Base-by-base conservation (phyloP, 2,888 invertebrate species). In the Nemotelus nigrinus region DNA sequence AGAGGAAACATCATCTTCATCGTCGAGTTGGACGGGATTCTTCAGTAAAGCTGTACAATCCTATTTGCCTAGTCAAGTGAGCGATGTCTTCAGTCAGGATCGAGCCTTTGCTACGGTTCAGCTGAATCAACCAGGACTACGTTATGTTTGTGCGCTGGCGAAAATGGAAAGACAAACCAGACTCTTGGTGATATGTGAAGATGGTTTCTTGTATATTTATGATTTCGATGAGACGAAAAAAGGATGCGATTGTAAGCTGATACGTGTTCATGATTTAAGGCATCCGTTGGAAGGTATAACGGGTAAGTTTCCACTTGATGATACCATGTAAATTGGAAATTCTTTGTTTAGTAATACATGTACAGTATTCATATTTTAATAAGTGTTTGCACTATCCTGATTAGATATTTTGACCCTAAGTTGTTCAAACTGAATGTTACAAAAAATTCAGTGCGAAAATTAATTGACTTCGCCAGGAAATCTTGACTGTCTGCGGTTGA, bases 121-220 rank as follows among this genome's bases (percentile, higher is more conserved):
- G 44, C 79, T 87, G 79, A 83, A 83, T 2, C 86, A 87, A 77
- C 84, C 86, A 0, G 87, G 87, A 0, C 81, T 87, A 2, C 84
- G 82, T 77, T 85, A 87, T 80, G 83, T 85, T 1, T 87, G 87
- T 78, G 86, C 85, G 2, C 77, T 87, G 80, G 83, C 85, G 4
- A 85, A 84, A 6, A 80, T 87, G 6, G 84, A 87, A 77, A 87
- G 86, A 75, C 84, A 87, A 79, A 80, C 85, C 25, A 83, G 85
- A 5, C 78, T 87, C 67, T 80, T 87, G 76, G 84, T 87, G 47
- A 87, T 86, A 3, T 86, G 86, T 77, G 86, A 87, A 80, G 87
- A 87, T 80, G 87, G 87, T 5, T 87, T 87, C 63, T 82, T 87
- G 68, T 87, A 87, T 67, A 85, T 87, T 43, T 85, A 87, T 79